These are phyloP conservation scores for Polydrusus cervinus DNA, from an alignment of 2,888 invertebrate genomes.

Conservation along the genomic window DNA sequence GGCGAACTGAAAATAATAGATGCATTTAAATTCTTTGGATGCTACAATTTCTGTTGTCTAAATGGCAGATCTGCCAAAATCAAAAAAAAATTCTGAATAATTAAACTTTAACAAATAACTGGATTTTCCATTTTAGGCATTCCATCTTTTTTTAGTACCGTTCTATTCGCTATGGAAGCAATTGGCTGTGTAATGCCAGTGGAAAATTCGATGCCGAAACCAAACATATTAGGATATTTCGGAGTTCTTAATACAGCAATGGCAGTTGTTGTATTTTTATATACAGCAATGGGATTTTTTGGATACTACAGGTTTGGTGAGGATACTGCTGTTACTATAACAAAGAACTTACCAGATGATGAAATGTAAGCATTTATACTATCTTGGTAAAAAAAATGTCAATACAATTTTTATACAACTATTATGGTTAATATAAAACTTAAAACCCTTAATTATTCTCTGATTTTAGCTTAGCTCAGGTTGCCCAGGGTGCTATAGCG, in stretches of 20 bases:
- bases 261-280: constrained; percentile 85
- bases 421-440: neutral
- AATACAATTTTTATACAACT: too few species aligned
- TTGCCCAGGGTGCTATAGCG: constrained; percentile 89
- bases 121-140: constrained; percentile 69
- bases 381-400: too few species aligned
- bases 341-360: constrained; percentile 85
- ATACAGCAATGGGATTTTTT: constrained; percentile 89
- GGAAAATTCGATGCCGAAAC: constrained; percentile 91
- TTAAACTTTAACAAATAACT: neutral
- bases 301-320: constrained; percentile 91
- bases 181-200: constrained; percentile 95
- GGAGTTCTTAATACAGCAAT: constrained; percentile 93
- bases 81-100: too few species aligned
- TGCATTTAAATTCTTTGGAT: too few species aligned
- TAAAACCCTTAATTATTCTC: neutral
- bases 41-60: too few species aligned
- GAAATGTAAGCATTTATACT: constrained; percentile 76
- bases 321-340: constrained; percentile 82
- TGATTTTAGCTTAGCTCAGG: constrained; percentile 80
- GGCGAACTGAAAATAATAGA: too few species aligned
- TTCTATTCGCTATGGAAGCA: constrained; percentile 96
- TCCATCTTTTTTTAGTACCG: constrained; percentile 94
- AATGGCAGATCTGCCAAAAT: too few species aligned
- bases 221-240: constrained; percentile 85